A percentile compares a stretch with the other conserved stretches of the same genome.
These are phyloP conservation scores for Torymus auratus DNA, from an alignment of 2,888 invertebrate species.

Conservation along the genomic window DNA sequence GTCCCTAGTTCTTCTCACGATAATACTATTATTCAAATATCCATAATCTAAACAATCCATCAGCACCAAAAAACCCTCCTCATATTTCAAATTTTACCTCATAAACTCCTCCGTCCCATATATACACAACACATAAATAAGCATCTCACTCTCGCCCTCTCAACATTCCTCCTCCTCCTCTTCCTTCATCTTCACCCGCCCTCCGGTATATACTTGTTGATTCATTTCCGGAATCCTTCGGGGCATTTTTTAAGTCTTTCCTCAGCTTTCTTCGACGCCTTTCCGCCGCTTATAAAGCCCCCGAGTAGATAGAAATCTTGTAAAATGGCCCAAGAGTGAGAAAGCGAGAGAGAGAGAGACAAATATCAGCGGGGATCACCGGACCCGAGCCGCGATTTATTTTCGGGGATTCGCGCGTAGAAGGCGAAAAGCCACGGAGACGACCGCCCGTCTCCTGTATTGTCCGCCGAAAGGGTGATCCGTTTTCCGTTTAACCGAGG, in stretches of 20 bases:
- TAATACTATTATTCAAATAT: too few relatives aligned
- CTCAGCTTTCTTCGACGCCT: neutral
- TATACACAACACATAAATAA: too few relatives aligned
- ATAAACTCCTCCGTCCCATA: too few relatives aligned
- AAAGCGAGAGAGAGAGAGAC: conserved; percentile 63
- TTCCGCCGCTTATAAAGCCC: conserved; percentile 62
- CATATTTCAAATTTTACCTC: too few relatives aligned
- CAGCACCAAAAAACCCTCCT: too few relatives aligned
- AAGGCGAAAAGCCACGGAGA: conserved; percentile 34
- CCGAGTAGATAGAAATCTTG: conserved; percentile 71
- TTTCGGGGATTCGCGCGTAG: conserved; percentile 57
- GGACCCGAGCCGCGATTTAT: conserved; percentile 66
- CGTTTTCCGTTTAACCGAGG: conserved; percentile 29
- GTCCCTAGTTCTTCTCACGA: too few relatives aligned
- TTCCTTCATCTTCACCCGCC: too few relatives aligned
- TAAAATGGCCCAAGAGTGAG: conserved; percentile 66
- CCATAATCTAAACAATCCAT: too few relatives aligned
- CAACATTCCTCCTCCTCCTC: too few relatives aligned
- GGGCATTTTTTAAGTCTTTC: conserved; percentile 42
- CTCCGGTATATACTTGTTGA: conserved; percentile 42
- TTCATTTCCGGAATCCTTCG: conserved; percentile 45
- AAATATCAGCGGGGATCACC: conserved; percentile 71
- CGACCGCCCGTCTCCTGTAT: conserved; percentile 38
- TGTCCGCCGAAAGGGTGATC: conserved; percentile 39
- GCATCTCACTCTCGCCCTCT: too few relatives aligned